Conservation (phyloP, 2,888 invertebrate genomes). For the Agrotis segetum region DNA sequence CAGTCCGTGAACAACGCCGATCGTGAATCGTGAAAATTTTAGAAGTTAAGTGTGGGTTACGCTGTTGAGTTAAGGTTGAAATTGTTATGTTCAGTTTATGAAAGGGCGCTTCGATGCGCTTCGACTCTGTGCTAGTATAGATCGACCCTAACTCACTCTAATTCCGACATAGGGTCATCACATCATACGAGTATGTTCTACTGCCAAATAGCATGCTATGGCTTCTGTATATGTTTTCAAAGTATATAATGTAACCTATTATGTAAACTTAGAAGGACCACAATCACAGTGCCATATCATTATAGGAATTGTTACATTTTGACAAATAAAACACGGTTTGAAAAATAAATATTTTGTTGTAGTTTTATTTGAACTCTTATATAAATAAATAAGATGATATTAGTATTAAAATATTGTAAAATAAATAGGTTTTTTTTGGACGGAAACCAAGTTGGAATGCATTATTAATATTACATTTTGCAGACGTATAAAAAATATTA, state of each 20-base stretch:
- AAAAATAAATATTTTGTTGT: constrained; percentile 58
- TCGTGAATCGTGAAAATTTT: no score
- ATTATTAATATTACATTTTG: neutral
- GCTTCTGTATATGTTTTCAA: constrained; percentile 33
- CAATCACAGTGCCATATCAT: constrained; percentile 86
- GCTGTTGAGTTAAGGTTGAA: no score
- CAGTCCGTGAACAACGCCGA: no score
- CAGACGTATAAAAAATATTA: no score
- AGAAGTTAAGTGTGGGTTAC: no score
- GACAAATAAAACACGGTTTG: constrained; percentile 71
- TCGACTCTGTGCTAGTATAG: no score
- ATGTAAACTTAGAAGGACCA: constrained; percentile 78
- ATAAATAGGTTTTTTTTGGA: neutral
- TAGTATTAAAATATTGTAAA: neutral
- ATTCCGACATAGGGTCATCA: no score
- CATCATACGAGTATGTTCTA: no score
- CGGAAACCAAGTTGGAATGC: neutral
- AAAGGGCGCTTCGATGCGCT: no score
- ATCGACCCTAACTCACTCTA: no score
- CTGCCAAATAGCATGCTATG: no score
- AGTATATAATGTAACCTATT: constrained; percentile 20
- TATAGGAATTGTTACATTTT: constrained; percentile 76
- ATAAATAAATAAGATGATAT: neutral
- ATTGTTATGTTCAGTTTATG: no score
- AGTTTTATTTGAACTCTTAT: constrained; percentile 32